Base-by-base conservation (phyloP, 2,797 vertebrate genomes). In the Lacerta bilineata region DNA sequence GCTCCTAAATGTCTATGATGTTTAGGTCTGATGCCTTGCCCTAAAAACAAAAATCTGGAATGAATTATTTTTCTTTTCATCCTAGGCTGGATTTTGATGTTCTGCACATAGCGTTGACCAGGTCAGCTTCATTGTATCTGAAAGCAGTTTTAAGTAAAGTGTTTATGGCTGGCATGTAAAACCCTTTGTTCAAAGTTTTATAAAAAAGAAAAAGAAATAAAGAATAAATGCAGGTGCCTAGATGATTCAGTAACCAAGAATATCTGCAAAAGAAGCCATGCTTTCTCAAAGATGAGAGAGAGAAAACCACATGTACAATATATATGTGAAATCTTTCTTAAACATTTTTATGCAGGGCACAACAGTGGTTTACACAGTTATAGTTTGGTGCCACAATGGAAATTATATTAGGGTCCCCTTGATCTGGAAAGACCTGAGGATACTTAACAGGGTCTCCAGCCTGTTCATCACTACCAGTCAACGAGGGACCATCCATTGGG, bases 281-380 rank as follows among this genome's bases (percentile, higher is more conserved):
- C 5, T 46, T 50, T 50, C 55, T 80, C 41, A 77, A 10, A 72
- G 29, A 59, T 29, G 80, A 75, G 20, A 84, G 75, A 84, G 7
- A 27, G 11, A 79, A 43, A 55, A 50, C 29, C 20, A 55, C n/a
- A 64, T 0, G 0, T 59, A 41, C 8, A 27, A 20, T 2, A 23
- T 3, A 27, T 85, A 25, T 76, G 25, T 89, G 29, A 64, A 46
- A 76, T 76, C n/a, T 72, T 82, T 0, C 0, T 23, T 72, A 50
- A 74, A 81, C 10, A 3, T 55, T 46, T 50, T 82, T 2, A 69
- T 18, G 84, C 0, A 0, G 25, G 50, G 46, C 1, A 3, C 18
- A 17, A n/a, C 18, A 75, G 39, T 81, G 80, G 55, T 41, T 0
- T 29, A 25, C 18, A 71, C 83, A 68, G 76, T 88, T 84, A 82